Evolutionary conservation across 2,113 vertebrate genomes (phyloP).

Genomic region (Mesembrinibis cayennensis): DNA sequence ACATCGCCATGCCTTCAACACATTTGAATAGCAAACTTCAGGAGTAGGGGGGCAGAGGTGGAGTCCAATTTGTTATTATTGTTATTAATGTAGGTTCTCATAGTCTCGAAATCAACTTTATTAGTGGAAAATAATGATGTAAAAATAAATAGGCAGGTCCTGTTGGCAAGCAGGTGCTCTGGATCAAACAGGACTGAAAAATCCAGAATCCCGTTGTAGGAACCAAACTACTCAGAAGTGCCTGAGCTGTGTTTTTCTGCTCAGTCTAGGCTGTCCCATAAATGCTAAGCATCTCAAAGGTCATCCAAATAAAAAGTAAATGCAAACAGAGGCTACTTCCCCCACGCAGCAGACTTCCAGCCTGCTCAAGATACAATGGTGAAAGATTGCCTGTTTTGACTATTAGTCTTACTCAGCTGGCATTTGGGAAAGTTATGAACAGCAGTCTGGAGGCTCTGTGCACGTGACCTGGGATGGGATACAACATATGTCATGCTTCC

Average conservation of each 20-base stretch:
- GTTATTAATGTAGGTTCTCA: background rate
- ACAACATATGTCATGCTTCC: background rate
- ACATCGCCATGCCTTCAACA: background rate
- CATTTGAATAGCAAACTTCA: background rate
- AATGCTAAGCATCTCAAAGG: background rate
- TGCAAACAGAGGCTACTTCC: slow-evolving; percentile 2
- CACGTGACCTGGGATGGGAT: background rate
- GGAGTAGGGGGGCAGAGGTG: background rate
- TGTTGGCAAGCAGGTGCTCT: background rate
- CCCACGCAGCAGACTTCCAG: background rate
- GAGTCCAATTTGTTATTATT: background rate
- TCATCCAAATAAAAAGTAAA: slow-evolving; percentile 12
- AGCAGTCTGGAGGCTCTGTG: background rate
- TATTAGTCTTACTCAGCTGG: background rate
- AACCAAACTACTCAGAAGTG: background rate
- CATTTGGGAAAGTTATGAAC: background rate
- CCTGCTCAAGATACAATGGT: background rate
- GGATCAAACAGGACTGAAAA: background rate
- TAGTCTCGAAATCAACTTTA: background rate
- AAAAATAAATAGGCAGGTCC: background rate
- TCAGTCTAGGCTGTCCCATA: background rate
- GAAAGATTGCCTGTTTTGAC: background rate
- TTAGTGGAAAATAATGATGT: background rate
- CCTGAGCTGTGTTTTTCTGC: background rate
- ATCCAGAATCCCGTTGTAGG: background rate